phyloP scores from a whole-genome alignment of 2,888 invertebrate genomes.

The Brenthis daphne region DNA sequence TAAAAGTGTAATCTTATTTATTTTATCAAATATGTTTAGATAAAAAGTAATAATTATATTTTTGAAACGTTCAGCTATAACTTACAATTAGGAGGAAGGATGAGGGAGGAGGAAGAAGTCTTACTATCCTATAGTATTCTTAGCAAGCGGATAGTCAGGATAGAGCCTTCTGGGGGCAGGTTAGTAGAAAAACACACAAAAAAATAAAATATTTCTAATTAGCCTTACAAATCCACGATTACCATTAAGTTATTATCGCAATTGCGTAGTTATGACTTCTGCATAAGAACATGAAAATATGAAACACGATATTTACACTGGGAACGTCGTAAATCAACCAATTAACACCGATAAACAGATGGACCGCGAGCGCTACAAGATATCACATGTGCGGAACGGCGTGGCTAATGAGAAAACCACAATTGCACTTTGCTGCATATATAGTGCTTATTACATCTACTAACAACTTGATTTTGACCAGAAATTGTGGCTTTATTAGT shows the following conservation, averaged over 20 bases:
- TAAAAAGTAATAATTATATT: too few species aligned
- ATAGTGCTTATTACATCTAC: not conserved
- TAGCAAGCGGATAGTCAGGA: too few species aligned
- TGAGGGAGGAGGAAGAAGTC: too few species aligned
- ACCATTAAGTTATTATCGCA: slow-evolving; percentile 1
- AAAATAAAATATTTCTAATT: too few species aligned
- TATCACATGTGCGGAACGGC: slow-evolving; percentile 25
- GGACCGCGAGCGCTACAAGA: slow-evolving; percentile 33
- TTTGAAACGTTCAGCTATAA: too few species aligned
- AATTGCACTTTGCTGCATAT: slow-evolving; percentile 8
- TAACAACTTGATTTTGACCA: not conserved
- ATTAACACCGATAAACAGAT: slow-evolving; percentile 40
- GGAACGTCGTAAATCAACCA: slow-evolving; percentile 37
- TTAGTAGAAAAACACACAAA: too few species aligned
- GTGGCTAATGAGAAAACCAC: slow-evolving; percentile 6
- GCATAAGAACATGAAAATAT: slow-evolving; percentile 14
- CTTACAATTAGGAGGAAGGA: too few species aligned
- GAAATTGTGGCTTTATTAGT: too few species aligned
- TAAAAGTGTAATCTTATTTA: too few species aligned
- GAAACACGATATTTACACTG: slow-evolving; percentile 24
- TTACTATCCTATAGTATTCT: too few species aligned
- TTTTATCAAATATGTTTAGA: too few species aligned
- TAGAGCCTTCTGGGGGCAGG: too few species aligned
- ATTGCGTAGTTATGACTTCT: slow-evolving; percentile 4
- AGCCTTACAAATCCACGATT: not conserved